Evolutionary conservation across 2,113 vertebrate species (phyloP).

Genomic region (Nerophis ophidion): DNA sequence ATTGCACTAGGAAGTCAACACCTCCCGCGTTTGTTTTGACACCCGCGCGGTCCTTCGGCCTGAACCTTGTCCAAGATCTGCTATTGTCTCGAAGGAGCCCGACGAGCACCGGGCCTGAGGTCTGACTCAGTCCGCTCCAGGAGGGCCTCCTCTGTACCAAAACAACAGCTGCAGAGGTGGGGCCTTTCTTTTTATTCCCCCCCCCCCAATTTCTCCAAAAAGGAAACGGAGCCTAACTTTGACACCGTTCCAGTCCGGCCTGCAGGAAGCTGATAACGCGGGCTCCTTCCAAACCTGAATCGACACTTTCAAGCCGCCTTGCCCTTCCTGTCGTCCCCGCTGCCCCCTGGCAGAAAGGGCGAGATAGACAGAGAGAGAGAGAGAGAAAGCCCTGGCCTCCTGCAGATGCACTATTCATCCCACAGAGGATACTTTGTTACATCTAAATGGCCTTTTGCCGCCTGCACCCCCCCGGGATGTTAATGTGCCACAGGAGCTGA

Average conservation of each 20-base stretch:
- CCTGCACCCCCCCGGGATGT: conserved; percentile 57
- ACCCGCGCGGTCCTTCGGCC: neutral
- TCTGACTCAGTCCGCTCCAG: conserved; percentile 11
- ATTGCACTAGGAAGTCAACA: no score
- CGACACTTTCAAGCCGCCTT: conserved; percentile 56
- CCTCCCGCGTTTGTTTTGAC: neutral
- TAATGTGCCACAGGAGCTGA: conserved; percentile 63
- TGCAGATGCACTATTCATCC: conserved; percentile 70
- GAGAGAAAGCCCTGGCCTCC: conserved; percentile 45
- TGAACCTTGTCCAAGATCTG: no score
- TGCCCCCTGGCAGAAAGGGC: no score
- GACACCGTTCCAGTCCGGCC: conserved; percentile 31
- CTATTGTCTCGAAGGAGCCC: neutral
- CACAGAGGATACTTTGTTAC: conserved; percentile 73
- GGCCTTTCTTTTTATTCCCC: conserved; percentile 34
- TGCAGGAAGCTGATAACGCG: conserved; percentile 67
- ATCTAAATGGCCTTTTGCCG: conserved; percentile 64
- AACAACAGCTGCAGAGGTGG: conserved; percentile 28
- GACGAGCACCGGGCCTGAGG: conserved; percentile 1
- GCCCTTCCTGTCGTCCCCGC: conserved; percentile 50
- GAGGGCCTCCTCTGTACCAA: conserved; percentile 20
- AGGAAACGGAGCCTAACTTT: conserved; percentile 59
- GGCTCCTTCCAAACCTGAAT: conserved; percentile 61
- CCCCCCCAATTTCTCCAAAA: conserved; percentile 2
- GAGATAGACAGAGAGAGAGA: conserved; percentile 3